phyloP scores from a whole-genome alignment of 2,888 invertebrate genomes.

The Chaitophorus viminalis region DNA sequence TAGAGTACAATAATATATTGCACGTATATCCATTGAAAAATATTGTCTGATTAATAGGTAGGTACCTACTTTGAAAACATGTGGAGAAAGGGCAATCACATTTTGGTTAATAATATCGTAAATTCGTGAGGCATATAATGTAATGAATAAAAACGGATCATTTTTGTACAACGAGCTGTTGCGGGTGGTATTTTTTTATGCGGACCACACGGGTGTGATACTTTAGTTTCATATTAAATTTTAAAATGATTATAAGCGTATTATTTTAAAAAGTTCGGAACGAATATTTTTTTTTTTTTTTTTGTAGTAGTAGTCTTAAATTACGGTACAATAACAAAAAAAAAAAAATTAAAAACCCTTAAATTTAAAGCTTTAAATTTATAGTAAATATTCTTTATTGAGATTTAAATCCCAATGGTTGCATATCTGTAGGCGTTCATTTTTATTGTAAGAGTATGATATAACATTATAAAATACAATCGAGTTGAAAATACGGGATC shows the following conservation, averaged over 20 bases:
- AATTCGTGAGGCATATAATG: too few relatives aligned
- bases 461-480: not conserved
- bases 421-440: not conserved
- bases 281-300: not conserved
- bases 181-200: too few relatives aligned
- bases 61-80: too few relatives aligned
- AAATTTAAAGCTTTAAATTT: not conserved
- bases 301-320: not conserved
- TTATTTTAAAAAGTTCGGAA: not conserved
- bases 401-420: not conserved
- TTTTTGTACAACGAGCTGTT: not conserved
- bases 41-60: too few relatives aligned
- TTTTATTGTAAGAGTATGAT: not conserved
- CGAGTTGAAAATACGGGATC: not conserved
- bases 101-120: too few relatives aligned
- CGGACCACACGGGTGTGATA: not conserved
- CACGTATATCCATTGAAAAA: too few relatives aligned
- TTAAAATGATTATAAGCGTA: not conserved
- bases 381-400: not conserved
- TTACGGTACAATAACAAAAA: not conserved
- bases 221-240: not conserved
- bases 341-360: not conserved
- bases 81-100: too few relatives aligned
- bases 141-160: not conserved
- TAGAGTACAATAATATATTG: too few relatives aligned